Evolutionary conservation across 2,888 invertebrate genomes (phyloP).

Genomic region (Sphinx pinastri): DNA sequence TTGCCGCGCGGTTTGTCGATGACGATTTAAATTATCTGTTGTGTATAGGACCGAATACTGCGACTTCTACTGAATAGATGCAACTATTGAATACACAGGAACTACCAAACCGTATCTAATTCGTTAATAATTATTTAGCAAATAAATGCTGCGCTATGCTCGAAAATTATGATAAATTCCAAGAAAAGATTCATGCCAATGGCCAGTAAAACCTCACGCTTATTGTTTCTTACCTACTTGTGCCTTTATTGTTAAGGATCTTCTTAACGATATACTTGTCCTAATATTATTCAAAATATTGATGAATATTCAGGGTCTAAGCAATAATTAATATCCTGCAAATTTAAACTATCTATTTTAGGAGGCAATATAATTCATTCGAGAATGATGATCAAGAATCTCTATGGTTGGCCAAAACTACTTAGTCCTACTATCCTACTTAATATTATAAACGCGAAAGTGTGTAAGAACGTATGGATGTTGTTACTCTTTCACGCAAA

Average conservation of each 20-base stretch:
- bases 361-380: neutral
- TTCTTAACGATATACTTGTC: too few species aligned
- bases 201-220: too few species aligned
- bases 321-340: too few species aligned
- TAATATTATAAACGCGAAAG: too few species aligned
- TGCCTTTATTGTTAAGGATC: too few species aligned
- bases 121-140: neutral
- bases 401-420: neutral
- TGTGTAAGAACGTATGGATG: too few species aligned
- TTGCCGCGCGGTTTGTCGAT: slow-evolving; percentile 37
- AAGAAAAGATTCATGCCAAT: neutral
- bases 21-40: slow-evolving; percentile 32
- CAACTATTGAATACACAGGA: neutral
- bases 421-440: too few species aligned
- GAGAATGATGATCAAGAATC: neutral
- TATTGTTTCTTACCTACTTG: too few species aligned
- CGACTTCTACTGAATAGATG: neutral
- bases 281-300: too few species aligned
- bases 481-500: too few species aligned
- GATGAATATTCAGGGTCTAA: too few species aligned
- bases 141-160: neutral
- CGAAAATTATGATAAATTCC: neutral
- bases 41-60: neutral
- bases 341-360: too few species aligned
- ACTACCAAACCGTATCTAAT: neutral